Conservation (phyloP, 2,113 vertebrate species). For the Myotis brandtii region DNA sequence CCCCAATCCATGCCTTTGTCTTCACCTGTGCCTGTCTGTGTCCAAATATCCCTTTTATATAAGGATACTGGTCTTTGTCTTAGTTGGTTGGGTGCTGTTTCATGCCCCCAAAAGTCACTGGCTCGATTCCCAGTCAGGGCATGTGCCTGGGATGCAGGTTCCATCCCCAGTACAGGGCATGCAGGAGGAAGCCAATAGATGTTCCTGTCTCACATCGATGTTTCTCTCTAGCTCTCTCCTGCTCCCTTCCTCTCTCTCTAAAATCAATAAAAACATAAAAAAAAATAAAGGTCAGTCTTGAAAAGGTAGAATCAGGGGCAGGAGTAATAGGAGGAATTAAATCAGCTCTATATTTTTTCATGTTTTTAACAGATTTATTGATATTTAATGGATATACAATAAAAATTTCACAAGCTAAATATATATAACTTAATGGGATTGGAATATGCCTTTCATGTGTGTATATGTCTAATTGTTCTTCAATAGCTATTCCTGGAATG, state of each 20-base stretch:
- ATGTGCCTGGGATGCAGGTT: too few relatives aligned
- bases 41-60: neutral
- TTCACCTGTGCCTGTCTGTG: neutral
- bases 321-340: fast-evolving
- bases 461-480: neutral
- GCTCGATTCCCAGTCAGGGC: too few relatives aligned
- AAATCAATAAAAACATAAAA: neutral
- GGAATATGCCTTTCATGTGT: neutral
- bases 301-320: neutral
- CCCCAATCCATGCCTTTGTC: neutral
- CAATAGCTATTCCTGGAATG: neutral
- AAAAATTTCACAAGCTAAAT: neutral
- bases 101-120: neutral
- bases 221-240: neutral
- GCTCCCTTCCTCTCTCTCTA: neutral
- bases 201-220: neutral
- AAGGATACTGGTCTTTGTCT: neutral
- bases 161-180: too few relatives aligned
- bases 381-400: neutral
- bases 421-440: neutral
- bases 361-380: neutral
- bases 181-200: too few relatives aligned
- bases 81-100: neutral
- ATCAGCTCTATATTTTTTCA: neutral
- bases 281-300: neutral